A percentile compares a stretch with the other conserved stretches of the same genome.
phyloP scores from a whole-genome alignment of 2,888 invertebrate genomes.

The Andrena haemorrhoa region DNA sequence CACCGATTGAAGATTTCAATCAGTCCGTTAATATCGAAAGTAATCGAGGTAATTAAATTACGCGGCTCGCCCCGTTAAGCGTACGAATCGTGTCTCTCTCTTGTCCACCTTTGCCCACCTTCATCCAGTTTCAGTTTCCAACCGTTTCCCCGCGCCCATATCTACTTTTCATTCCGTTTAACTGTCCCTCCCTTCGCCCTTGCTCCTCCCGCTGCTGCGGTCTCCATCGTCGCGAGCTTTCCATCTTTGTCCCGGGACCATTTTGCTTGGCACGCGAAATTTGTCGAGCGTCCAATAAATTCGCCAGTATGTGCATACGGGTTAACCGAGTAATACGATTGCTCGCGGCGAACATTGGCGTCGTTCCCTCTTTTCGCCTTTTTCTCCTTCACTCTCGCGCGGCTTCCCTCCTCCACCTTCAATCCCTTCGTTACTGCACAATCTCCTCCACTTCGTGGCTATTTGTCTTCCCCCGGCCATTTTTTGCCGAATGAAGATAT shows the following conservation, averaged over 20 bases:
- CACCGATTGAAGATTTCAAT: neutral
- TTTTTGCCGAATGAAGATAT: constrained; percentile 40
- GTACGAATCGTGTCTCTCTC: no score
- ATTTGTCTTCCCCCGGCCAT: constrained; percentile 21
- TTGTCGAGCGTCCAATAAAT: constrained; percentile 70
- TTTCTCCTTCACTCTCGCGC: neutral
- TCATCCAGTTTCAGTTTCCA: neutral
- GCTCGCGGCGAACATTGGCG: constrained; percentile 37
- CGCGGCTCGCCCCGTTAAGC: no score
- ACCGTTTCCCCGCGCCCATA: neutral
- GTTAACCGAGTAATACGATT: constrained; percentile 61
- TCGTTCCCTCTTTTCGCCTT: constrained; percentile 26
- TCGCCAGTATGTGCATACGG: constrained; percentile 48
- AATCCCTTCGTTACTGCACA: neutral
- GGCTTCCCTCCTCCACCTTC: neutral
- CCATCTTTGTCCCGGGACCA: constrained; percentile 1
- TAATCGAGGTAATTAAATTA: no score
- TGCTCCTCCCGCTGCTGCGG: neutral
- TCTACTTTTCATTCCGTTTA: neutral
- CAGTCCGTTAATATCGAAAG: no score
- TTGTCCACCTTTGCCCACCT: no score
- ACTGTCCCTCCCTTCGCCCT: neutral
- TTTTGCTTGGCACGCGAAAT: constrained; percentile 54
- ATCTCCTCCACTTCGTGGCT: constrained; percentile 9
- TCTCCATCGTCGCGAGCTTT: neutral